These are phyloP conservation scores for Daubentonia madagascariensis DNA, from an alignment of 2,113 vertebrate species.

Conservation along the genomic window DNA sequence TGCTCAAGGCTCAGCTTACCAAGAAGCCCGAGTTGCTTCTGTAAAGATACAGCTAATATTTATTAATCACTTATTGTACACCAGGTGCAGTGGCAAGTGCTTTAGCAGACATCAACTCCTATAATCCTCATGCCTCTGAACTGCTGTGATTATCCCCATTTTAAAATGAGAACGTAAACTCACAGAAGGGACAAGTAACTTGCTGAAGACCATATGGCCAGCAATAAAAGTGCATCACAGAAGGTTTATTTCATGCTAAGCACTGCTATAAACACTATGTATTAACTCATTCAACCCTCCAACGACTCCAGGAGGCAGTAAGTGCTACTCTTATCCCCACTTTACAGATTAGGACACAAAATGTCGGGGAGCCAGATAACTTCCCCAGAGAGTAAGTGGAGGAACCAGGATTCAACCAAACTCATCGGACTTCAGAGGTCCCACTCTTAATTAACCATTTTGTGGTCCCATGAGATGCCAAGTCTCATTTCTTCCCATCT, in stretches of 20 bases:
- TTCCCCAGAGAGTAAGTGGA: not conserved
- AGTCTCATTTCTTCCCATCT: not conserved
- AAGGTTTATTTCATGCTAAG: not conserved
- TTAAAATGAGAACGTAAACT: not conserved
- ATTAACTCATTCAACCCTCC: not conserved
- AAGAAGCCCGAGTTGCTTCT: not conserved
- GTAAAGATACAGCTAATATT: not conserved
- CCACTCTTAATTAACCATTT: not conserved
- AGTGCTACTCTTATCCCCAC: not conserved
- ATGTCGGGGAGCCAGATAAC: not conserved
- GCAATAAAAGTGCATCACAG: not conserved
- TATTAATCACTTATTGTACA: not conserved
- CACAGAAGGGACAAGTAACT: not conserved
- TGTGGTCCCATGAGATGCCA: not conserved
- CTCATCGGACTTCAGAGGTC: not conserved
- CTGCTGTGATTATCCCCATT: not conserved
- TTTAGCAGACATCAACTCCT: not conserved
- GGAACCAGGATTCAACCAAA: not conserved
- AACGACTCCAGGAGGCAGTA: not conserved
- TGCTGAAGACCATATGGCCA: not conserved
- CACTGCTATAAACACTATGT: not conserved
- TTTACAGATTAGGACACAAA: not conserved
- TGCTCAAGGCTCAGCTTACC: not conserved
- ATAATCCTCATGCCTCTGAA: not conserved
- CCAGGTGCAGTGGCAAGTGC: not conserved